Evolutionary conservation across 2,113 vertebrate species (phyloP).

Genomic region (Okapia johnstoni): DNA sequence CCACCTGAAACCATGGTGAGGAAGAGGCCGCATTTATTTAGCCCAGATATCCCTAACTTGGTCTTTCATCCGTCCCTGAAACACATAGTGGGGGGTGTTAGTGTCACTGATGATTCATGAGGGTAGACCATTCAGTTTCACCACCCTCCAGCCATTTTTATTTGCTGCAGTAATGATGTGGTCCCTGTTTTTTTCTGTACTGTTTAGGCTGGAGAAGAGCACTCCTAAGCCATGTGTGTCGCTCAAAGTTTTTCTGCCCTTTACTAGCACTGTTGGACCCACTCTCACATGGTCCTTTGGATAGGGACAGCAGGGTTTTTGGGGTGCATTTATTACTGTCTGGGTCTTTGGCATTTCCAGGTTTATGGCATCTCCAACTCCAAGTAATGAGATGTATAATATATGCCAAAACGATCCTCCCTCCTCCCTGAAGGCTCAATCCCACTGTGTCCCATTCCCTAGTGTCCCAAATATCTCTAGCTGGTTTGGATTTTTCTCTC

Average conservation of each 20-base stretch:
- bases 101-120: neutral
- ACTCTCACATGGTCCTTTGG: neutral
- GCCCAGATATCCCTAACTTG: neutral
- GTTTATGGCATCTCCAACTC: neutral
- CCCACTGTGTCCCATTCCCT: neutral
- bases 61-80: neutral
- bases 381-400: neutral
- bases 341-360: neutral
- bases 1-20: neutral
- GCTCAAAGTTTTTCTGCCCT: accelerated
- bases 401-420: no score
- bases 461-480: neutral
- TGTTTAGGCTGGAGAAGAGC: neutral
- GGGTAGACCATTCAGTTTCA: no score
- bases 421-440: neutral
- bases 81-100: neutral
- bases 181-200: no score
- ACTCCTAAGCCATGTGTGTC: no score
- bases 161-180: no score
- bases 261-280: neutral
- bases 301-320: neutral
- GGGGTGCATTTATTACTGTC: neutral
- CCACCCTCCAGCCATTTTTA: no score
- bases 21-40: neutral
- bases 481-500: neutral